phyloP scores from a whole-genome alignment of 2,888 invertebrate genomes.

The Hylaea fasciaria region DNA sequence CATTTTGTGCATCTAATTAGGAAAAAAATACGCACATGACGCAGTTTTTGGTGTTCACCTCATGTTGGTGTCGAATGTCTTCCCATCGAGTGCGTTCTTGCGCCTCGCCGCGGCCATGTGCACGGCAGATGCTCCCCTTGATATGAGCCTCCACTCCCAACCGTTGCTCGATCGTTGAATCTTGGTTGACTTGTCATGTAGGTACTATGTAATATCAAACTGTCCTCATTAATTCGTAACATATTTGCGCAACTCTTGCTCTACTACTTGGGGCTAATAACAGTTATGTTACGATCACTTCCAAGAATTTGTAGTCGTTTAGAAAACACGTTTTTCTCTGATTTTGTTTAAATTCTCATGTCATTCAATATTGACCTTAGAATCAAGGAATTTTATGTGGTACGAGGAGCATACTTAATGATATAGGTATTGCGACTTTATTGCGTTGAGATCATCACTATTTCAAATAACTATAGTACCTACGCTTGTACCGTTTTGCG shows the following conservation, averaged over 20 bases:
- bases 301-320: constrained; percentile 11
- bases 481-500: constrained; percentile 52
- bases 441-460: constrained; percentile 67
- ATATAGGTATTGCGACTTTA: constrained; percentile 42
- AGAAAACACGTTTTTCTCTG: constrained; percentile 13
- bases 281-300: constrained; percentile 16
- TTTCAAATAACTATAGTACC: constrained; percentile 44
- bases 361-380: constrained; percentile 26
- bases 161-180: constrained; percentile 47
- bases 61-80: constrained; percentile 67
- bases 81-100: constrained; percentile 69
- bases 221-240: constrained; percentile 32
- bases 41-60: constrained; percentile 58
- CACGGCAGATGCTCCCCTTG: constrained; percentile 75
- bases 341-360: constrained; percentile 19
- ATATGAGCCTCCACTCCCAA: constrained; percentile 55
- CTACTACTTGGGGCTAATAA: constrained; percentile 11
- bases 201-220: constrained; percentile 30
- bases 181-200: constrained; percentile 28
- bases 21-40: constrained; percentile 65
- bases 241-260: constrained; percentile 21
- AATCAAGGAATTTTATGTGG: constrained; percentile 39
- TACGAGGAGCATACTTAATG: constrained; percentile 53
- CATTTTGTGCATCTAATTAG: constrained; percentile 55
- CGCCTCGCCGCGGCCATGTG: constrained; percentile 72